These are phyloP conservation scores for Huso huso DNA, from an alignment of 2,797 vertebrate genomes.

Conservation along the genomic window DNA sequence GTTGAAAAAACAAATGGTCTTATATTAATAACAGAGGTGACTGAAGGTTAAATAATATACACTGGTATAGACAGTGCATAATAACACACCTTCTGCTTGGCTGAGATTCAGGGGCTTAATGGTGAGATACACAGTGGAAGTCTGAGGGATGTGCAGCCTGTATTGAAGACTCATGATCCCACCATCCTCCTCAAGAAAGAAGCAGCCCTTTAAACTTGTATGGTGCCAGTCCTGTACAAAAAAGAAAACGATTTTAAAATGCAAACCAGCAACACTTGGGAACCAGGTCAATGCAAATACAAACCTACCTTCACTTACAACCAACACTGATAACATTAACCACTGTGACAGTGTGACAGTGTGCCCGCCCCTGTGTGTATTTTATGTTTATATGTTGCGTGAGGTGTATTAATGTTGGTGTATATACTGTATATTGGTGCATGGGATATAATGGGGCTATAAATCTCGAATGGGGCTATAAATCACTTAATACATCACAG, in stretches of 20 bases:
- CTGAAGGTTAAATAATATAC: background rate
- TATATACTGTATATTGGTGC: too few relatives aligned
- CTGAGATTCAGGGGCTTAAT: conserved; percentile 68
- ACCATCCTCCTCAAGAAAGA: conserved; percentile 78
- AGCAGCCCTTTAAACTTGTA: conserved; percentile 69
- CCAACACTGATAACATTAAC: too few relatives aligned
- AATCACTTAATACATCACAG: too few relatives aligned
- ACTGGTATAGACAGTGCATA: background rate
- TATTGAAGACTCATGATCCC: conserved; percentile 77
- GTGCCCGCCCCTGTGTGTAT: too few relatives aligned
- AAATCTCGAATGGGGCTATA: too few relatives aligned
- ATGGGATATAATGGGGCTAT: too few relatives aligned
- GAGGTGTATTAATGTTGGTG: too few relatives aligned
- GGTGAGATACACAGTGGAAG: conserved; percentile 64
- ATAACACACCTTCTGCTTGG: conserved; percentile 58
- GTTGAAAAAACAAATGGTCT: background rate
- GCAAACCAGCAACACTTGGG: conserved; percentile 22
- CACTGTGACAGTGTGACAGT: too few relatives aligned
- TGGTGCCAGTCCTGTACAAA: conserved; percentile 71
- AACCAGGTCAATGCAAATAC: conserved; percentile 12
- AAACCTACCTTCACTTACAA: conserved; percentile 25
- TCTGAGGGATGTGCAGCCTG: conserved; percentile 65
- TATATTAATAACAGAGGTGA: background rate
- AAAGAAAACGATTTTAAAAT: conserved; percentile 23
- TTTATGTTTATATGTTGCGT: too few relatives aligned